A percentile compares a stretch with the other conserved stretches of the same genome.
phyloP scores from a whole-genome alignment of 2,888 invertebrate species.

The Agrochola circellaris region DNA sequence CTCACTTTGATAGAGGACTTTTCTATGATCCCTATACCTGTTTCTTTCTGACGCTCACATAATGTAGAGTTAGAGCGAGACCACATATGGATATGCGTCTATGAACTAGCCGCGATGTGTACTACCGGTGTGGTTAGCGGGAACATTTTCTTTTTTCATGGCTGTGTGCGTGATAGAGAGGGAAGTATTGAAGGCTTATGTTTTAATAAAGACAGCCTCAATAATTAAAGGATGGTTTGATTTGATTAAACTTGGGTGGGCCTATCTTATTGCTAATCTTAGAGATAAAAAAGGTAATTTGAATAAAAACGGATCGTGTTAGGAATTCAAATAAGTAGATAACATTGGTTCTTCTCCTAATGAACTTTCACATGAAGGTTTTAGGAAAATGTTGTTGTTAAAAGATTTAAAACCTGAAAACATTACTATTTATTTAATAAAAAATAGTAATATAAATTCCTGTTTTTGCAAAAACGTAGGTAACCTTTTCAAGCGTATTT shows the following conservation, averaged over 20 bases:
- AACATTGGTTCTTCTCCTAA: neutral
- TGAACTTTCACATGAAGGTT: neutral
- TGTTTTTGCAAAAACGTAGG: neutral
- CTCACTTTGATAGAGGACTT: conserved; percentile 72
- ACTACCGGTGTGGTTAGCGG: conserved; percentile 58
- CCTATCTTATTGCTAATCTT: neutral
- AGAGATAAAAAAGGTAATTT: neutral
- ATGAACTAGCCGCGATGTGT: conserved; percentile 66
- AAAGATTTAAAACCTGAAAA: neutral
- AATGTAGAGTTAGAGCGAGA: conserved; percentile 69
- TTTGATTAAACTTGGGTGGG: neutral
- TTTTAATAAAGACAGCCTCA: neutral
- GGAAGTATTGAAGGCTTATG: conserved; percentile 17
- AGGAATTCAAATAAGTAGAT: neutral
- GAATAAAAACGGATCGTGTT: neutral
- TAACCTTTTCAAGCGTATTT: neutral
- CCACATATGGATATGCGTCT: conserved; percentile 68
- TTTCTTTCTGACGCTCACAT: conserved; percentile 70
- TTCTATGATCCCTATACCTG: conserved; percentile 84
- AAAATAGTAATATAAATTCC: neutral
- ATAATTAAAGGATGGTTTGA: conserved; percentile 15
- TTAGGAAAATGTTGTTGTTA: neutral
- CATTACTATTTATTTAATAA: too few relatives aligned
- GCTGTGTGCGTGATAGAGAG: conserved; percentile 40
- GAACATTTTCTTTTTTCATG: conserved; percentile 48